A percentile compares a stretch with the other conserved stretches of the same genome.
Evolutionary conservation across 2,797 vertebrate genomes (phyloP).

Genomic region (Artibeus lituratus): DNA sequence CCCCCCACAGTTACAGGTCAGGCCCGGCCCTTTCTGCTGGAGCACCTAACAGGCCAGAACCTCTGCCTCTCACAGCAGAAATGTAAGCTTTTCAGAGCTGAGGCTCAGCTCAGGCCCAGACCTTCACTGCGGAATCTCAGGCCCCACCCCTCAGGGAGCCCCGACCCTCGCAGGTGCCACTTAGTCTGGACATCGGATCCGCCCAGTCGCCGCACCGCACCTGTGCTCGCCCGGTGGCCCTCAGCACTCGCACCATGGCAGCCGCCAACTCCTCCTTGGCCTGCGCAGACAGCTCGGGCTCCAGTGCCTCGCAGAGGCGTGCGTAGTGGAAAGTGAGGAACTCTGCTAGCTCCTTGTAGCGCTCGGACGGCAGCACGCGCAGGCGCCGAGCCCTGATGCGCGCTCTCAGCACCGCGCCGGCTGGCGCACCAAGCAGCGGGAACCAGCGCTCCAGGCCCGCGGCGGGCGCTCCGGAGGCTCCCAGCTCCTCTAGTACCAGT

Average conservation of each 20-base stretch:
- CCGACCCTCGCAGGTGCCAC: not conserved
- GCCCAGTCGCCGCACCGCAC: conserved; percentile 67
- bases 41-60: not conserved
- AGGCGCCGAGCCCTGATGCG: conserved; percentile 90
- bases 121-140: not conserved
- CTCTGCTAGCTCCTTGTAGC: conserved; percentile 96
- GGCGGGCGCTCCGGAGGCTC: conserved; percentile 73
- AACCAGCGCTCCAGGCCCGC: conserved; percentile 90
- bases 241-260: conserved; percentile 91
- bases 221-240: conserved; percentile 95
- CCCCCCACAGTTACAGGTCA: not conserved
- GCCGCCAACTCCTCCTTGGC: conserved; percentile 94
- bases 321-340: conserved; percentile 92
- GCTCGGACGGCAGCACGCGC: conserved; percentile 91
- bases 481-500: conserved; percentile 84
- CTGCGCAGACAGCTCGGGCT: conserved; percentile 88
- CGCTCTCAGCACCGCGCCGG: conserved; percentile 86
- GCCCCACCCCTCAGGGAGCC: not conserved
- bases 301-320: conserved; percentile 88
- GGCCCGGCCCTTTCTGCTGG: not conserved
- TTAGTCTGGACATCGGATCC: not conserved
- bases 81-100: not conserved
- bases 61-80: not conserved
- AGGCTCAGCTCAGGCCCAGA: not conserved
- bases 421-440: conserved; percentile 83